These are phyloP conservation scores for Gobio occitaniae DNA, from an alignment of 2,797 vertebrate species.

Conservation along the genomic window DNA sequence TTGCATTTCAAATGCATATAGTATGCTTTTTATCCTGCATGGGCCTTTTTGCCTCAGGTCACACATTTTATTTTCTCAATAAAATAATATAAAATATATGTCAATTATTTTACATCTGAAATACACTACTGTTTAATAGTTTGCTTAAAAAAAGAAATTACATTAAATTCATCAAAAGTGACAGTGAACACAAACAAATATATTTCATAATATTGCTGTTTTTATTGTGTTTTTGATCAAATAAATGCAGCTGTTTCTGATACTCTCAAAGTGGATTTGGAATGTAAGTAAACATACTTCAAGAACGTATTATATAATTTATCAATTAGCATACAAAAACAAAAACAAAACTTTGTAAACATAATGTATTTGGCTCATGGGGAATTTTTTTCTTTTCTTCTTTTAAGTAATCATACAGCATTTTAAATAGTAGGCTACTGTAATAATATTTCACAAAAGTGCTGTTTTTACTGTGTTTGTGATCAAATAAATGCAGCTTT, in stretches of 20 bases:
- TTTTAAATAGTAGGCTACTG: too few species aligned
- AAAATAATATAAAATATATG: too few species aligned
- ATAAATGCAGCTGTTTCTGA: neutral
- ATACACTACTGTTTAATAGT: neutral
- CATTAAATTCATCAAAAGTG: neutral
- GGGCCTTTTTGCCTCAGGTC: neutral
- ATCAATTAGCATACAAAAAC: neutral
- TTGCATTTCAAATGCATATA: neutral
- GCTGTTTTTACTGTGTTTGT: neutral
- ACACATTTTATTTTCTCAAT: neutral
- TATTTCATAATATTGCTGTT: neutral
- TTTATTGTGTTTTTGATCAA: neutral
- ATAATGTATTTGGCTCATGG: neutral
- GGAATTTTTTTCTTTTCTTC: too few species aligned
- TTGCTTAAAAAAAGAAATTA: neutral
- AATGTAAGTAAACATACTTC: neutral
- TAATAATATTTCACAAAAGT: neutral
- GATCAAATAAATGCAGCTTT: neutral
- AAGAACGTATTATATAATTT: neutral
- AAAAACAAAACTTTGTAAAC: neutral
- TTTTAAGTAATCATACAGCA: neutral
- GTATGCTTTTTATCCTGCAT: neutral
- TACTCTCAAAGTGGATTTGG: neutral
- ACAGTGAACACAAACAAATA: neutral
- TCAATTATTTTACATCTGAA: too few species aligned